These are phyloP conservation scores for Pampusana beccarii DNA, from an alignment of 2,113 vertebrate species.

Conservation along the genomic window DNA sequence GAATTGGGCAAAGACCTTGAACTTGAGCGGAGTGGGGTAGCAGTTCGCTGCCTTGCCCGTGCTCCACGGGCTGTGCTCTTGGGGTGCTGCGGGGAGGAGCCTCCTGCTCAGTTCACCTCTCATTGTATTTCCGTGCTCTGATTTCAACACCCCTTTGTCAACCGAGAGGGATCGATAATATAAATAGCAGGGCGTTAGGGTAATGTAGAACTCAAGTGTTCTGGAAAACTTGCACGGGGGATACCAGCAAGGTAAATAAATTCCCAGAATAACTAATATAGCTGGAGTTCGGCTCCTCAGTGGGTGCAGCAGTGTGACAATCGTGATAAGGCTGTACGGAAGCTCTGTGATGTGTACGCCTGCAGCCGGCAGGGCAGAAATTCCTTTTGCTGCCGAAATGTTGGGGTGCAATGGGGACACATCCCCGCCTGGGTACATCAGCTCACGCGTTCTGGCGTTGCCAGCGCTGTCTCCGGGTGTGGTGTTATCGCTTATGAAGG, in stretches of 20 bases:
- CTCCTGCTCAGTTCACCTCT: rapidly evolving
- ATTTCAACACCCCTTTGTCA: not conserved
- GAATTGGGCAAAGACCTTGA: not conserved
- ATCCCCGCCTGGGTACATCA: not conserved
- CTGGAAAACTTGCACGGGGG: not conserved
- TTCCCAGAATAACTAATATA: not conserved
- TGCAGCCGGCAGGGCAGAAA: not conserved
- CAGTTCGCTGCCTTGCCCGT: not conserved
- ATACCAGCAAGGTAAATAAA: not conserved
- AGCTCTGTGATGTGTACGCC: not conserved
- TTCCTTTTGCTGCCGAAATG: not conserved
- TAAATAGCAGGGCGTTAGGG: not conserved
- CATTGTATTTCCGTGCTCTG: not conserved
- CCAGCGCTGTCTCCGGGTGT: not conserved
- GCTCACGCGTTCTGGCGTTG: rapidly evolving
- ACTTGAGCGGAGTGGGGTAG: not conserved
- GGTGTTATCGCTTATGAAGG: not conserved
- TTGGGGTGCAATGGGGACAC: not conserved
- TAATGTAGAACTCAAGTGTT: not conserved
- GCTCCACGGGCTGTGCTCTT: not conserved
- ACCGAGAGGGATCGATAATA: not conserved
- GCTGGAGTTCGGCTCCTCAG: not conserved
- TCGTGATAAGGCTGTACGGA: not conserved
- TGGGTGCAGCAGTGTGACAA: not conserved
- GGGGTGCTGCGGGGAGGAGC: not conserved